phyloP scores from a whole-genome alignment of 2,797 vertebrate species.

The Sebastes itinus region DNA sequence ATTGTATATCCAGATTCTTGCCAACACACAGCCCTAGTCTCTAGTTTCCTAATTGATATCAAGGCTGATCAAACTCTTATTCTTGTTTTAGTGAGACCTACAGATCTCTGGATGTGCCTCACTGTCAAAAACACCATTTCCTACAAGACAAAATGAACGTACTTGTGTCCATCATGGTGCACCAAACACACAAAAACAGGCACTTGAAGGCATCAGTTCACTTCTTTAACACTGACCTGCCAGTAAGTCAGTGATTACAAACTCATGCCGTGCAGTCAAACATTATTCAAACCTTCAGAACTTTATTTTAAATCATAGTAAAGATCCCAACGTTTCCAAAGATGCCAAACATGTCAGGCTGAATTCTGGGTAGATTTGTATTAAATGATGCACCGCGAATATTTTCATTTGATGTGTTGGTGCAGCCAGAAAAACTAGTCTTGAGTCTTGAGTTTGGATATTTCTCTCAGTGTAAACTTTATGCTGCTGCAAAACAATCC shows the following conservation, averaged over 20 bases:
- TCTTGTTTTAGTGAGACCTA: neutral
- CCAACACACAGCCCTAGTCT: too few species aligned
- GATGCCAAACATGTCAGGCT: neutral
- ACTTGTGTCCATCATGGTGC: neutral
- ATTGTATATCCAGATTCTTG: too few species aligned
- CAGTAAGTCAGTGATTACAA: neutral
- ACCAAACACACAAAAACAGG: neutral
- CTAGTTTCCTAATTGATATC: neutral
- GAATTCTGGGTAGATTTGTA: neutral
- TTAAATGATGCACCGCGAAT: neutral
- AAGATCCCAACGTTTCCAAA: neutral
- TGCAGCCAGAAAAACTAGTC: neutral
- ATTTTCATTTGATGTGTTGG: neutral
- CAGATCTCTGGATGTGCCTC: neutral
- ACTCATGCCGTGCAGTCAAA: neutral
- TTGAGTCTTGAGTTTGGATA: neutral
- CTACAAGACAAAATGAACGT: rapidly evolving
- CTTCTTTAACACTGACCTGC: too few species aligned
- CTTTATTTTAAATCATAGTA: neutral
- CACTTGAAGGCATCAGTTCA: too few species aligned
- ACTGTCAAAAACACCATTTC: neutral
- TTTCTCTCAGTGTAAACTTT: neutral
- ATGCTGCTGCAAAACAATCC: neutral
- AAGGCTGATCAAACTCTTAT: neutral
- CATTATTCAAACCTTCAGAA: neutral